Base-by-base conservation (phyloP, 2,888 invertebrate genomes). In the Hypolimnas misippus region DNA sequence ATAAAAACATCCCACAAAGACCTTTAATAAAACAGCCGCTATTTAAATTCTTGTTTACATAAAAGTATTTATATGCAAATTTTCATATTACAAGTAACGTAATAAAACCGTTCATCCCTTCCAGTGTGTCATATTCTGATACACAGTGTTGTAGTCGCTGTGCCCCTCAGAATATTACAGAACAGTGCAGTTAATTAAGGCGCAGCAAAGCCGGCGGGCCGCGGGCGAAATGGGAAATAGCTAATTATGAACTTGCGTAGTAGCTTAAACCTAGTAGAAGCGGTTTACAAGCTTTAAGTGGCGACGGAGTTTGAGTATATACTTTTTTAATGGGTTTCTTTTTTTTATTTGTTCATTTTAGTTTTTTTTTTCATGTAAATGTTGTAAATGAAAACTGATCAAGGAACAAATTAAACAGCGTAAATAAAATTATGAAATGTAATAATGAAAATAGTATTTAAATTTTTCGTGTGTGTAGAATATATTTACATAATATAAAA, bases 191-290 rank as follows among this genome's bases (percentile, higher is more conserved):
- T 89, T 89, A 89, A 89, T 89, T 89, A 89, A 86, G 81, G 84
- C 78, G 76, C 78, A 80, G 81, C 77, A 83, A 80, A 84, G 83
- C 84, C 77, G 71, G 76, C 78, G 75, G 81, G 83, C 89, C 79
- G 71, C 74, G 73, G 83, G 89, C 85, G 78, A 86, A 87, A 87
- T 86, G 87, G 90, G 88, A 89, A 89, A 89, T 88, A 84, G 88
- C 87, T 89, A 89, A 89, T 89, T 89, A 89, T 86, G 86, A 88
- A 89, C 82, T 89, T 86, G 86, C 84, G 86, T 88, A 82, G 79
- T 79, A 79, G 81, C 78, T 84, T 82, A 82, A 82, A 84, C 76
- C 78, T 77, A 78, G 76, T 74, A 73, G 75, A 72, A 68, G 67
- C 68, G 62, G 57, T 62, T 63, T 64, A 50, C 62, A 70, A 69